A percentile compares a stretch with the other conserved stretches of the same genome.
phyloP scores from a whole-genome alignment of 2,797 vertebrate species.

The Sebastes steindachneri region DNA sequence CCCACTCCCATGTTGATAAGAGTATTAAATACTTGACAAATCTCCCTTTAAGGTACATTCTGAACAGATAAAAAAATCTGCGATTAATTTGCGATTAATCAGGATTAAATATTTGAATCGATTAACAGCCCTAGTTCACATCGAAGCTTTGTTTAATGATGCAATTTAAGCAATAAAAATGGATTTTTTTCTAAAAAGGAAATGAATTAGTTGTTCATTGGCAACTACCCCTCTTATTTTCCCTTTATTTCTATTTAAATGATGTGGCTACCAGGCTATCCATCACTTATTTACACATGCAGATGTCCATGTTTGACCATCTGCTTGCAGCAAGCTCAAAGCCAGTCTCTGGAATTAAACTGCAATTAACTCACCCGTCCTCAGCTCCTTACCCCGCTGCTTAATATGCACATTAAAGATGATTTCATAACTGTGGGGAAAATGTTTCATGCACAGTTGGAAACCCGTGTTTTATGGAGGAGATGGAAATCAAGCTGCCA shows the following conservation, averaged over 20 bases:
- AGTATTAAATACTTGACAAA: too few relatives aligned
- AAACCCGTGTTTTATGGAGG: background rate
- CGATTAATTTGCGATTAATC: too few relatives aligned
- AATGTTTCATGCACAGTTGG: conserved; percentile 1
- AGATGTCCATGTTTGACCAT: background rate
- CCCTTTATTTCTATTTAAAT: background rate
- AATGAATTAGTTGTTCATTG: too few relatives aligned
- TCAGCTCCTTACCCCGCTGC: background rate
- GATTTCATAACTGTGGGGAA: background rate
- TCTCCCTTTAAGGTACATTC: too few relatives aligned
- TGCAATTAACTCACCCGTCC: background rate
- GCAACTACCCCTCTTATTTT: accelerated
- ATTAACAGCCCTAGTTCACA: too few relatives aligned
- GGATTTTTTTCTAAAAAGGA: too few relatives aligned
- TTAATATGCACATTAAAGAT: background rate
- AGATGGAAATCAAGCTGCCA: conserved; percentile 9
- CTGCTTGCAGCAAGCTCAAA: background rate
- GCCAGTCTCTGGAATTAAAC: background rate
- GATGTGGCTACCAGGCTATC: background rate
- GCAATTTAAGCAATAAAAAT: too few relatives aligned
- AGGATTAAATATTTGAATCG: too few relatives aligned
- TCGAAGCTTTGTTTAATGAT: too few relatives aligned
- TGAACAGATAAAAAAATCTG: too few relatives aligned
- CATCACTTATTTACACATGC: background rate
- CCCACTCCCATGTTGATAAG: too few relatives aligned